Base-by-base conservation (phyloP, 2,888 invertebrate genomes). In the Tridacna gigas region DNA sequence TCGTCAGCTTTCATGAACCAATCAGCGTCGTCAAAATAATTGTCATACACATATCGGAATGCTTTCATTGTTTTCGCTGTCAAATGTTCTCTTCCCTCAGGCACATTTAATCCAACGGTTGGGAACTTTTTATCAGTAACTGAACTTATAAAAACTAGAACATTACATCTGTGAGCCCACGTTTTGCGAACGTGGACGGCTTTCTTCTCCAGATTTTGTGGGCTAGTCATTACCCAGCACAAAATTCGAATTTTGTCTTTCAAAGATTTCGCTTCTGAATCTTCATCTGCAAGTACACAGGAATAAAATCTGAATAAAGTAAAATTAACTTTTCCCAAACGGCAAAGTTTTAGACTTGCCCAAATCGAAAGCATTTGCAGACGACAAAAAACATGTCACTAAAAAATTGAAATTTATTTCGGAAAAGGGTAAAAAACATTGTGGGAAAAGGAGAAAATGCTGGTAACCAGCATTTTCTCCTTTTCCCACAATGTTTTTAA, bases 1-100 rank as follows among this genome's bases (percentile, higher is more conserved):
- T 99, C 99, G 92, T 99, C 99, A 25, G 99, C 99, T 95, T 99
- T 99, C 92, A 99, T 96, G 94, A 99, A 99, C 98, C 98, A 99
- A 95, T 99, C 99, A 3, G 97, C 97, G 78, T 98, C 96, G 90
- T 98, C 96, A 77, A 97, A 95, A 94, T 98, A 92, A 74, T 98
- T 96, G 89, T 97, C 96, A 93, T 98, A 97, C 45, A 98, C 96
- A 93, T 98, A 98, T 90, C 97, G 96, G 94, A 98, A 98, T 0
- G 98, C 98, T 91, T 97, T 97, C 95, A 98, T 98, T 0, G 99
- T 99, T 96, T 99, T 99, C 5, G 97, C 98, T 98, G 99, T 99
- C 22, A 99, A 96, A 93, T 97, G 97, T 93, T 99, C 96, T 22
- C 99, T 96, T 0, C 98, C 98, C 94, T 99, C 99, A 0, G 96